Evolutionary conservation across 1,140 invertebrate genomes (phyloP), one percentile per base, ranked within the genome.

Genomic region (Nasonia vitripennis): DNA sequence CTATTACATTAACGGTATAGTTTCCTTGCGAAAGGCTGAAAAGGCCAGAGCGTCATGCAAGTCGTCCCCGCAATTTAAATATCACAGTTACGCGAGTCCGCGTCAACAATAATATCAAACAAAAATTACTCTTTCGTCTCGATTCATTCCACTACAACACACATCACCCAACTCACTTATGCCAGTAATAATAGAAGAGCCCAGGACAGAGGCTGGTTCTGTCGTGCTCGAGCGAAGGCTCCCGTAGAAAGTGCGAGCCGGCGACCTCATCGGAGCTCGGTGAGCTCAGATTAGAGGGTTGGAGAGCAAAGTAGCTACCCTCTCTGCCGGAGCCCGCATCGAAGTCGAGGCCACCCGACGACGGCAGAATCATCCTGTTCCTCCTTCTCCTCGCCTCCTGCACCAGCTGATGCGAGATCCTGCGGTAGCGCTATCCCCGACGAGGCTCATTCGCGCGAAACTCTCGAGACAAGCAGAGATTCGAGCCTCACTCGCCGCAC

Each of bases 131-230:
- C 34, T 4, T 27, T 37, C 0, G 41, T 10, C 9, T 7, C 41
- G 41, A 45, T 10, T 45, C 41, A 45, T 45, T 7, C 7, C 6
- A 45, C 6, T 45, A 45, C 41, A 14, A 51, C 48, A 51, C 14
- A 62, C 2, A 62, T 17, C 34, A n/a, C 20, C 2, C 20, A 23
- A 89, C 88, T 90, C 87, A 90, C 89, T 88, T 90, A 48, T 89
- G 81, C 81, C 85, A 86, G 27, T 80, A 83, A 51, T 81, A 81
- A 70, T 84, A 83, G 20, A 85, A 75, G 5, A 86, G 14, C 14
- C 37, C 78, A 2, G 81, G 55, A 45, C 70, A 81, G 1, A 68
- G 14, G n/a, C 4, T 34, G 2, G 2, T 34, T 6, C 41, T 5
- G n/a, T n/a, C 45, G 55, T 80, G 81, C 37, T 86, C 78, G 34